Evolutionary conservation across 2,888 invertebrate species (phyloP).

Genomic region (Galeopsomyia nigrocyanea): DNA sequence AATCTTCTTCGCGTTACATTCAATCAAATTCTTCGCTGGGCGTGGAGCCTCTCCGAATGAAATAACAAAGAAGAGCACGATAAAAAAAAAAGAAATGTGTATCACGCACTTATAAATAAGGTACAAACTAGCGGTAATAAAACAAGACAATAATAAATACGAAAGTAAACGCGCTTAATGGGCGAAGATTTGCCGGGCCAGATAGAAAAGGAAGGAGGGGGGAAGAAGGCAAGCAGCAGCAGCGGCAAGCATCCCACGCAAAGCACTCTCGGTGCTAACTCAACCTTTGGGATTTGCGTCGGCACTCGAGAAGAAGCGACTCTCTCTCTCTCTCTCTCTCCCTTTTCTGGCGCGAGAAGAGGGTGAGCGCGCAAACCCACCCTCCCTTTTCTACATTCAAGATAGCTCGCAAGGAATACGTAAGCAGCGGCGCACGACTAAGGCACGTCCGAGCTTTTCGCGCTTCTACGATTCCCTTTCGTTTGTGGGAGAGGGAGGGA

Average conservation of each 20-base stretch:
- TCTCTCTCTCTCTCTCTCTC: neutral
- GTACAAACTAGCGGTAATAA: too few species aligned
- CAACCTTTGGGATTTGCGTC: conserved; percentile 46
- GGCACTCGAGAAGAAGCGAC: conserved; percentile 41
- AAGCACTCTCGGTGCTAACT: conserved; percentile 44
- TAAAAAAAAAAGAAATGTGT: too few species aligned
- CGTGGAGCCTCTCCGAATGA: too few species aligned
- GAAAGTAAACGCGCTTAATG: conserved; percentile 32
- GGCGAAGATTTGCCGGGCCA: conserved; percentile 36
- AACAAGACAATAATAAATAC: conserved; percentile 41
- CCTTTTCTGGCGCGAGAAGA: conserved; percentile 20
- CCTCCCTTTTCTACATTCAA: too few species aligned
- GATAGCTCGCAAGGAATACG: conserved; percentile 33
- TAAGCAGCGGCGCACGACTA: conserved; percentile 27
- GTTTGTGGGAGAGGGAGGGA: too few species aligned
- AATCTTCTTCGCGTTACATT: too few species aligned
- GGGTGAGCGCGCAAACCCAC: conserved; percentile 21
- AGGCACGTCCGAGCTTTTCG: conserved; percentile 28
- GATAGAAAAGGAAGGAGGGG: conserved; percentile 12
- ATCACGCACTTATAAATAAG: too few species aligned
- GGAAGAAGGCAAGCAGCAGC: conserved; percentile 21
- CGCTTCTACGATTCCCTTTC: neutral
- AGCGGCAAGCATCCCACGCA: conserved; percentile 7
- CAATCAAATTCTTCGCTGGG: too few species aligned
- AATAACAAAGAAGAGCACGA: too few species aligned